Evolutionary conservation across 2,888 invertebrate species (phyloP), one percentile per base, ranked within the genome.

Genomic region (Mechanitis mazaeus): DNA sequence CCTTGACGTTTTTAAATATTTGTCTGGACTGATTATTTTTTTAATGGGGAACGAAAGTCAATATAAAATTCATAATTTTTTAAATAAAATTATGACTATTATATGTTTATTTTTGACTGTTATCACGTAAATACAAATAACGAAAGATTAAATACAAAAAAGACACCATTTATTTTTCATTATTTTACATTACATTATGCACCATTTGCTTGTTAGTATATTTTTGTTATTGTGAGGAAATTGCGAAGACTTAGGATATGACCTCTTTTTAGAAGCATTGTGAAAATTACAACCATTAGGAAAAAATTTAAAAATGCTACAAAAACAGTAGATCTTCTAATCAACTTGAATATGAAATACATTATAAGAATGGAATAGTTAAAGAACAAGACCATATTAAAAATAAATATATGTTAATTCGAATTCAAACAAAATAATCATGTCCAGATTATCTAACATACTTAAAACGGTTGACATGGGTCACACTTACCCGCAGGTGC

Each of bases 401-500:
- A 31, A 31, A 31, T n/a, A 31, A 31, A 31, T 50, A 31, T 31
- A 28, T 31, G 31, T 31, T 50, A 50, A 50, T 31, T 50, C 31
- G 6, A 31, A 50, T 56, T 60, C 53, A 20, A 53, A 46, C 60
- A 56, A 60, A 56, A 54, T 31, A 58, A 12, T 35, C 42, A 3
- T n/a, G 38, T 2, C 28, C 9, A 53, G 46, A 33, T 50, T 50
- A 50, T 50, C 31, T 31, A 50, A 50, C 50, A 50, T 35, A 38
- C 31, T 55, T 45, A 31, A 58, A 64, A 60, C 56, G 64, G 59
- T 66, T 62, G 66, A 66, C 54, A 54, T 45, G 64, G 66, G 66
- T 66, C 66, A 42, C 54, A 60, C 85, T 91, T 92, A 97, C 97
- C 95, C 94, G 93, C 97, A 97, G 57, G 92, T 94, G 65, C 95